Evolutionary conservation across 2,888 invertebrate species (phyloP), one percentile per base, ranked within the genome.

Genomic region (Xylocampa areola): DNA sequence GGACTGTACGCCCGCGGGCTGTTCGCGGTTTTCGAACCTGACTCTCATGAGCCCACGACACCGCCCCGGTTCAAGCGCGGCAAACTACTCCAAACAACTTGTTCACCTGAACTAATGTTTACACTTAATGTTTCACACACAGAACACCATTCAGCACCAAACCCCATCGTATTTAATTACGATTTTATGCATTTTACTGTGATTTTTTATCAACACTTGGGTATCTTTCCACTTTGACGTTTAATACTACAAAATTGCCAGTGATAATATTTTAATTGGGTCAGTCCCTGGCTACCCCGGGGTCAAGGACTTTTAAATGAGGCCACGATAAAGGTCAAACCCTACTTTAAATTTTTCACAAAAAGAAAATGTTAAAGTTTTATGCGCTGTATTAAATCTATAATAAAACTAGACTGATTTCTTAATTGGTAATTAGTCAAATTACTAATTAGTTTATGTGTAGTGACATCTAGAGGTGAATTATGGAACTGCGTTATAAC

Each of bases 91-190:
- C 48, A 64, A 67, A 25, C 43, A 45, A 41, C 39, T 41, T 55
- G 54, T 11, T 29, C 52, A 61, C 57, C 50, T 10, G 50, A 30
- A 51, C 29, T 43, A 55, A 16, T 32, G 25, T 63, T 49, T 39
- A 45, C 47, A 50, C 25, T 60, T 13, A 48, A 45, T 32, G 51
- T 68, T 63, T 51, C 53, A 63, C 50, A 61, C 48, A 75, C 48
- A 51, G 72, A 64, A 68, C 55, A 52, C 53, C 41, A 27, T 40
- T 61, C 64, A 69, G 51, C 69, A 71, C 43, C 58, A 73, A 75
- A 77, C 77, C 73, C 70, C 86, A 85, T 86, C 35, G 61, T 81
- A 57, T 70, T 63, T 52, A 68, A 66, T 73, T 66, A 68, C 62
- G 73, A 70, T 71, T 59, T 44, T 67, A 74, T 49, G 43, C 75